Percentiles rank a stretch among this genome's conserved stretches.
phyloP scores from a whole-genome alignment of 1,140 invertebrate species.

The Papilio aristodemus region DNA sequence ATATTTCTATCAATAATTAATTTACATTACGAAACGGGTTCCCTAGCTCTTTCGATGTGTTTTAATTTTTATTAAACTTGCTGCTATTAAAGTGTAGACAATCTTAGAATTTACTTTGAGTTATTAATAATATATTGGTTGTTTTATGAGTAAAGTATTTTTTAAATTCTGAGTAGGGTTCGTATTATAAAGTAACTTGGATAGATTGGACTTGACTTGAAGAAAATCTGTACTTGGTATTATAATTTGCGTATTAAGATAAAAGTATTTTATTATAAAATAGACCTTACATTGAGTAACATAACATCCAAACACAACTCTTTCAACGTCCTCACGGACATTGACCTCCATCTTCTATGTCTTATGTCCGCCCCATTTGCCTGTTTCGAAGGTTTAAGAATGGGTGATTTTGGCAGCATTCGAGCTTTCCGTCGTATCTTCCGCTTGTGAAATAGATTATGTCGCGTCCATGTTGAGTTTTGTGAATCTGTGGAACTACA shows the following conservation, averaged over 20 bases:
- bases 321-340: slow-evolving; percentile 47
- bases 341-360: slow-evolving; percentile 38
- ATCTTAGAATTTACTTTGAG: too few species aligned
- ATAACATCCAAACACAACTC: slow-evolving; percentile 59
- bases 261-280: not conserved
- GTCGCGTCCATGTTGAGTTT: slow-evolving; percentile 30
- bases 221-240: too few species aligned
- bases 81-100: too few species aligned
- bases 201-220: too few species aligned
- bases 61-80: not conserved
- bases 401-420: slow-evolving; percentile 40
- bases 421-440: slow-evolving; percentile 34
- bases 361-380: slow-evolving; percentile 31
- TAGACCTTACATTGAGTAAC: slow-evolving; percentile 49
- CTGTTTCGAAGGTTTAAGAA: slow-evolving; percentile 46
- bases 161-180: too few species aligned
- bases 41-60: not conserved
- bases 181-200: too few species aligned
- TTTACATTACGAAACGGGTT: not conserved
- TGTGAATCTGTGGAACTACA: slow-evolving; percentile 41
- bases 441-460: slow-evolving; percentile 39
- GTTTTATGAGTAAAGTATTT: too few species aligned
- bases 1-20: not conserved
- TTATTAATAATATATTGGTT: too few species aligned
- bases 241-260: slow-evolving; percentile 3